Percentiles rank a stretch among this genome's conserved stretches.
These are phyloP conservation scores for Morus bassanus DNA, from an alignment of 2,797 vertebrate genomes.

Conservation along the genomic window DNA sequence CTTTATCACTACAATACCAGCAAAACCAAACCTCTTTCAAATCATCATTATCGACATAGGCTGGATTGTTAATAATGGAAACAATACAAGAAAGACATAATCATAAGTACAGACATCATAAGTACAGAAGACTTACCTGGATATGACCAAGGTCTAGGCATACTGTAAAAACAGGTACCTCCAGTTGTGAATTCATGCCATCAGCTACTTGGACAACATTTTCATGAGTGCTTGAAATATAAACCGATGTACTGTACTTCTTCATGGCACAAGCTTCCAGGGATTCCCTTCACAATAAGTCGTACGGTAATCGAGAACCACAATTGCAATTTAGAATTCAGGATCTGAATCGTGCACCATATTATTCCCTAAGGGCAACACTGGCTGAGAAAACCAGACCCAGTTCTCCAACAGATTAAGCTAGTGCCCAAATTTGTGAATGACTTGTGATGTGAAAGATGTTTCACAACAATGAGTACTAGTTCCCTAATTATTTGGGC, in stretches of 20 bases:
- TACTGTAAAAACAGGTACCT: not conserved
- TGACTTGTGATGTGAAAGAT: not conserved
- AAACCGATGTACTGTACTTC: not conserved
- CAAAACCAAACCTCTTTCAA: not conserved
- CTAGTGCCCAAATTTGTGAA: not conserved
- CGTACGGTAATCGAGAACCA: not conserved
- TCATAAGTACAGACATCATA: not conserved
- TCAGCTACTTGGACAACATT: not conserved
- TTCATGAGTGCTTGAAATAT: not conserved
- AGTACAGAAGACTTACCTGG: not conserved
- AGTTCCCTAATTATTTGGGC: not conserved
- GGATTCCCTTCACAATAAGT: not conserved
- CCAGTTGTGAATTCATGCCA: not conserved
- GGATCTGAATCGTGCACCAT: accelerated
- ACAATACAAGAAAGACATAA: not conserved
- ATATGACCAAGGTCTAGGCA: not conserved
- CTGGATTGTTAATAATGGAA: not conserved
- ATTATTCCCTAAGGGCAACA: not conserved
- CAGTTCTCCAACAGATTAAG: not conserved
- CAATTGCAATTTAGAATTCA: not conserved
- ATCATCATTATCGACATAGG: not conserved
- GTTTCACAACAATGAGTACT: not conserved
- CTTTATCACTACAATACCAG: not conserved
- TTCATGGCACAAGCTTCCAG: not conserved
- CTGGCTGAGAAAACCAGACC: not conserved